Conservation (phyloP, 2,888 invertebrate species). For the Itoplectis maculator region DNA sequence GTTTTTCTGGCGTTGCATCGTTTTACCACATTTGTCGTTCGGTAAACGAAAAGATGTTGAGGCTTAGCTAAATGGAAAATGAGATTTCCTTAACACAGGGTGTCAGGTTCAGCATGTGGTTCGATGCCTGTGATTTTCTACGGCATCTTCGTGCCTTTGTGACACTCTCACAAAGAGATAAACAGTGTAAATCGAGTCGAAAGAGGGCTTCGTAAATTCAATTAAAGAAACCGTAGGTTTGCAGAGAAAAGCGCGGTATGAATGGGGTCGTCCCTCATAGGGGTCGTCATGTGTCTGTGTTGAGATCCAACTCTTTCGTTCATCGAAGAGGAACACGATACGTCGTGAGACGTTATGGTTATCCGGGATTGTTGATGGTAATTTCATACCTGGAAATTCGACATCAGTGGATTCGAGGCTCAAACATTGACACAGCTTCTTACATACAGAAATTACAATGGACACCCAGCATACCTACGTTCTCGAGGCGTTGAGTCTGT, state of each 20-base stretch:
- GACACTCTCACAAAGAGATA: slow-evolving; percentile 47
- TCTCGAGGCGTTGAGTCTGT: slow-evolving; percentile 22
- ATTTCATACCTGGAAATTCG: not conserved
- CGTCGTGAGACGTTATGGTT: not conserved
- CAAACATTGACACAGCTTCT: slow-evolving; percentile 19
- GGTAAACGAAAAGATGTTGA: no score
- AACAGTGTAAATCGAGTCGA: slow-evolving; percentile 52
- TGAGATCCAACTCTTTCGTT: not conserved
- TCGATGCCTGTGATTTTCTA: slow-evolving; percentile 44
- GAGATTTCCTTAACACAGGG: not conserved
- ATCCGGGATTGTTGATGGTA: slow-evolving; percentile 1
- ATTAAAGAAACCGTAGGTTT: slow-evolving; percentile 55
- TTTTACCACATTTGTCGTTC: no score
- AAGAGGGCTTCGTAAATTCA: slow-evolving; percentile 61
- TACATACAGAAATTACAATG: slow-evolving; percentile 5
- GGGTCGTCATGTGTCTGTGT: not conserved
- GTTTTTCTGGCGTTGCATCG: no score
- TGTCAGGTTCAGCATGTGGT: not conserved
- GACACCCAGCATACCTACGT: not conserved
- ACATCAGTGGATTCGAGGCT: no score
- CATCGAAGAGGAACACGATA: slow-evolving; percentile 3
- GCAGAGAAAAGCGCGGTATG: slow-evolving; percentile 4
- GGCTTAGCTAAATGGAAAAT: not conserved
- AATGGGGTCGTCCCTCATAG: slow-evolving; percentile 32
- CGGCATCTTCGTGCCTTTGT: slow-evolving; percentile 40